A percentile compares a stretch with the other conserved stretches of the same genome.
phyloP scores from a whole-genome alignment of 2,797 vertebrate genomes.

The Hypotaenidia okinawae region DNA sequence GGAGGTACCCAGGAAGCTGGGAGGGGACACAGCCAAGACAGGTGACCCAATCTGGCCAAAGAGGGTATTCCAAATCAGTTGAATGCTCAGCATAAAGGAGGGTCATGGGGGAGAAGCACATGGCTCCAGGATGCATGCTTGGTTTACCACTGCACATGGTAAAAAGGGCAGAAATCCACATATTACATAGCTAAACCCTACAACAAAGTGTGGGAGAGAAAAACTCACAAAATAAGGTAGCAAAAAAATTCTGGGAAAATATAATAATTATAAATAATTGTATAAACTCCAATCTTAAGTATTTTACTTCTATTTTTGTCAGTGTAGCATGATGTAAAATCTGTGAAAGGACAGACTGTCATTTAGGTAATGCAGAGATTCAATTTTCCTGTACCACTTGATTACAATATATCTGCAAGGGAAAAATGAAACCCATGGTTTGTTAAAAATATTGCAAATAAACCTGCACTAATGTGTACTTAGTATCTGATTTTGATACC shows the following conservation, averaged over 20 bases:
- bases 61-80: too few relatives aligned
- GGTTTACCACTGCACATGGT: too few relatives aligned
- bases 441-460: neutral
- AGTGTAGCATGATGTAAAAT: neutral
- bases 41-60: too few relatives aligned
- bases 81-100: too few relatives aligned
- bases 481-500: neutral
- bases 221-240: neutral
- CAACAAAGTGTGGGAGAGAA: neutral
- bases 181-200: neutral
- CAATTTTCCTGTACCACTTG: neutral
- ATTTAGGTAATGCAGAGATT: neutral
- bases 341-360: neutral
- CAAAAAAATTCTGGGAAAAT: neutral
- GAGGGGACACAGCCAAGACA: too few relatives aligned
- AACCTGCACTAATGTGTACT: neutral
- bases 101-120: too few relatives aligned
- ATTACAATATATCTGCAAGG: neutral
- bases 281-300: neutral
- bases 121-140: too few relatives aligned
- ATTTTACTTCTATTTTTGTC: neutral
- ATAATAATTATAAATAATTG: neutral
- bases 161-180: neutral
- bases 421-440: neutral
- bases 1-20: too few relatives aligned